Evolutionary conservation across 1,140 invertebrate species (phyloP).

Genomic region (Lordiphosa collinella): DNA sequence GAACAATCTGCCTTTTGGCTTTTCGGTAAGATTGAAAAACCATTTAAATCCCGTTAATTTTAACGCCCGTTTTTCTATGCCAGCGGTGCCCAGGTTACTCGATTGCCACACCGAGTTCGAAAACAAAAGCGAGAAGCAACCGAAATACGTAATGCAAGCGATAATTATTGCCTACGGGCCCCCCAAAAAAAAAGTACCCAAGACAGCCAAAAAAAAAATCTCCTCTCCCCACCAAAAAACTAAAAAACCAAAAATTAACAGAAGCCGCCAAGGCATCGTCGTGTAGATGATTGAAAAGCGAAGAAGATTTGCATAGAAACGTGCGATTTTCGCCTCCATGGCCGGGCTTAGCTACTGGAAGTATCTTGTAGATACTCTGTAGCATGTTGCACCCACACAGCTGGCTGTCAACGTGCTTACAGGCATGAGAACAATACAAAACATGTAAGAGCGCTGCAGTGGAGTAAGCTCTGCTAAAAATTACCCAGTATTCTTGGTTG

Average conservation of each 20-base stretch:
- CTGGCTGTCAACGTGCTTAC: slow-evolving; percentile 63
- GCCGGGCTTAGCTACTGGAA: slow-evolving; percentile 32
- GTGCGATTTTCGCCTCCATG: slow-evolving; percentile 61
- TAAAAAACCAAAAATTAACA: slow-evolving; percentile 34
- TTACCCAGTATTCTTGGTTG: not conserved
- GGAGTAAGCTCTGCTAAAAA: not conserved
- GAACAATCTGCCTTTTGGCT: slow-evolving; percentile 29
- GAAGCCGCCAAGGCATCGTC: slow-evolving; percentile 41
- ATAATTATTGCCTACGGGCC: slow-evolving; percentile 72
- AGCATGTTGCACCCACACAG: slow-evolving; percentile 44
- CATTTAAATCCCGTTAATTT: slow-evolving; percentile 74
- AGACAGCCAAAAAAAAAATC: slow-evolving; percentile 19
- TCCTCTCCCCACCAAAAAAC: not conserved
- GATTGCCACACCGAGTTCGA: slow-evolving; percentile 50
- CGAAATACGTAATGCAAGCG: slow-evolving; percentile 73
- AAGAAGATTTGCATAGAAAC: slow-evolving; percentile 75
- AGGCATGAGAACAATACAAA: slow-evolving; percentile 59
- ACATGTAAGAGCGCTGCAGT: no score
- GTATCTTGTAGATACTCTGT: slow-evolving; percentile 53
- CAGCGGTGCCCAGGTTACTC: slow-evolving; percentile 51
- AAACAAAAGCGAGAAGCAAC: slow-evolving; percentile 70
- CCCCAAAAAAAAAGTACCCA: slow-evolving; percentile 22
- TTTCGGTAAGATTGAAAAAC: slow-evolving; percentile 71
- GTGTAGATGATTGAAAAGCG: slow-evolving; percentile 68
- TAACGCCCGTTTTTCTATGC: slow-evolving; percentile 71